Evolutionary conservation across 2,113 vertebrate genomes (phyloP), one percentile per base, ranked within the genome.

Genomic region (Dendropsophus ebraccatus): DNA sequence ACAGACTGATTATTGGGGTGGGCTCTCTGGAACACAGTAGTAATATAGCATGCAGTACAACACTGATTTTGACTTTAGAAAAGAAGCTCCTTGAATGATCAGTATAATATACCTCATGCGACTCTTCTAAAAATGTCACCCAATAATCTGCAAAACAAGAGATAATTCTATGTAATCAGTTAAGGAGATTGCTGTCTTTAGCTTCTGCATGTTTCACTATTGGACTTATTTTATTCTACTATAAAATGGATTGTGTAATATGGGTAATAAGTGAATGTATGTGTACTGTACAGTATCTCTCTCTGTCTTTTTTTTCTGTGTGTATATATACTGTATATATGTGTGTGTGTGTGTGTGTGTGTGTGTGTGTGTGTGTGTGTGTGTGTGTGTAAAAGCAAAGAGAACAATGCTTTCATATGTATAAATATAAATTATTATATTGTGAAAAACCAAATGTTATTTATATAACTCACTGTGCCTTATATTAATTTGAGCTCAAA

Each of bases 121-220:
- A 21, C 17, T 30, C 14, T 72, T 72, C 69, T 72, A 41, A 72
- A 72, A 72, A 41, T 72, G 21, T 72, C 69, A 41, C 69, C 69
- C 7, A 72, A 72, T 72, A 72, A 72, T 72, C 21, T 72, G 32
- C 67, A 72, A 72, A 41, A 72, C 7, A 11, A 21, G 19, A 72
- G 69, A 72, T 72, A 72, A 72, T 72, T 41, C 69, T 72, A 41
- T 72, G 35, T 72, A 72, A 72, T 72, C 69, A 72, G 69, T 72
- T 41, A 41, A 72, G 35, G 21, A 72, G 69, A 41, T 72, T 41
- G 35, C 9, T 23, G 8, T 41, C 21, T 41, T 41, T 30, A 72
- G 37, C 9, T 9, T 41, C 30, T 35, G 32, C 21, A 37, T 23
- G 19, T 72, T 37, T 41, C 32, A 72, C 69, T 41, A 72, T 41